Conservation (phyloP, 2,888 invertebrate species). For the Dorcus parallelipipedus region DNA sequence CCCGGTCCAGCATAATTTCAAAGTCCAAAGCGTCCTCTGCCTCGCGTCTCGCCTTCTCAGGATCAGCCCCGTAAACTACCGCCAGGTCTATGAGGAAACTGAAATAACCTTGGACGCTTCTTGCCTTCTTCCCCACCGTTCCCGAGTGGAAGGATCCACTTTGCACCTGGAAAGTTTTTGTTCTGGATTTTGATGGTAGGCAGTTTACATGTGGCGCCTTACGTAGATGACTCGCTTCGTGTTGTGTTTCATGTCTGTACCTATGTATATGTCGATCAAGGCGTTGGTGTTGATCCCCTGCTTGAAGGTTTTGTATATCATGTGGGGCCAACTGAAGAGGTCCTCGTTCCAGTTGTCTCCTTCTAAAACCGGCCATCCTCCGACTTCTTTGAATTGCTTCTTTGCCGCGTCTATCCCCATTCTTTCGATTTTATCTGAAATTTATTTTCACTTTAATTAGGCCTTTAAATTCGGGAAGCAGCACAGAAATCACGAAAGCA, state of each 20-base stretch:
- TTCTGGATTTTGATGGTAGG: too few relatives aligned
- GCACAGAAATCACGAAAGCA: neutral
- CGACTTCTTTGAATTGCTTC: slow-evolving; percentile 53
- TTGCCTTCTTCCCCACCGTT: too few relatives aligned
- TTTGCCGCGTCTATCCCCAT: slow-evolving; percentile 62
- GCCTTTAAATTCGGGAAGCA: neutral
- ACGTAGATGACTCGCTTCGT: neutral
- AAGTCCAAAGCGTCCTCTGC: too few relatives aligned
- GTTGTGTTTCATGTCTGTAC: neutral
- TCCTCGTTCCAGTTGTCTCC: slow-evolving; percentile 63
- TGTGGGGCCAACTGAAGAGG: slow-evolving; percentile 53
- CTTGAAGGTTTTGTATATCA: slow-evolving; percentile 52
- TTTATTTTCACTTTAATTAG: neutral
- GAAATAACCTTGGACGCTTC: too few relatives aligned
- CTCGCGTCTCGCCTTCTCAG: too few relatives aligned
- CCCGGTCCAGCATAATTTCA: too few relatives aligned
- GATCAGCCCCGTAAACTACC: too few relatives aligned
- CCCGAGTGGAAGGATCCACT: too few relatives aligned
- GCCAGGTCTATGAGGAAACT: too few relatives aligned
- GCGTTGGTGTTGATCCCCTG: slow-evolving; percentile 41
- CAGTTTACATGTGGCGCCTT: neutral
- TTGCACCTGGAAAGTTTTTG: too few relatives aligned
- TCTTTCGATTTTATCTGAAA: slow-evolving; percentile 69
- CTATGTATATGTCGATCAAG: neutral
- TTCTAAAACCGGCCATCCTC: slow-evolving; percentile 86